Evolutionary conservation across 92 coral and sea anemone genomes (phyloP).

Genomic region (Paramuricea clavata): DNA sequence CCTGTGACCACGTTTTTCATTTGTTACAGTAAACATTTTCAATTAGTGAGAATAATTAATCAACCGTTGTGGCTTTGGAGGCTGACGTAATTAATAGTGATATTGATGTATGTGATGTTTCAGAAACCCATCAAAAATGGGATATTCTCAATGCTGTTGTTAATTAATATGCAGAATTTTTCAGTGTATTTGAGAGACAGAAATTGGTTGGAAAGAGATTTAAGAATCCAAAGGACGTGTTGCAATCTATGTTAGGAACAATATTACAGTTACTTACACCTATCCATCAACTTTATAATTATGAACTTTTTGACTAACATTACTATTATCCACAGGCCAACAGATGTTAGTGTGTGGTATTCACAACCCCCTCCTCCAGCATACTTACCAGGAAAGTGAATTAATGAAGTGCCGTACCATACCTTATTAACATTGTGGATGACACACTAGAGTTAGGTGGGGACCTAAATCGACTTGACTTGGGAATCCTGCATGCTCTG

Average conservation of each 20-base stretch:
- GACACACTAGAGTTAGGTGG: conserved; percentile 64
- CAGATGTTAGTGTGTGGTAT: conserved; percentile 60
- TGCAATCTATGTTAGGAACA: not conserved
- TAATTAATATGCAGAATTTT: conserved; percentile 2
- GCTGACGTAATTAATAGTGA: not conserved
- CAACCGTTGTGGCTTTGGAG: not conserved
- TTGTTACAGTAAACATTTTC: no score
- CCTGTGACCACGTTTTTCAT: no score
- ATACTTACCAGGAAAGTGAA: conserved; percentile 51
- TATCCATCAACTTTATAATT: conserved; percentile 26
- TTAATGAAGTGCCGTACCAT: conserved; percentile 52
- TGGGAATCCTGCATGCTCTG: conserved; percentile 35
- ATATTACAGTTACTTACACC: not conserved
- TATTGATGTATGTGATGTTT: not conserved
- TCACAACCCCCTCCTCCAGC: conserved; percentile 70
- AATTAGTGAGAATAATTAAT: no score
- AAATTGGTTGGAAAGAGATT: conserved; percentile 1
- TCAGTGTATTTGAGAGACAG: not conserved
- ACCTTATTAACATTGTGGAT: conserved; percentile 60
- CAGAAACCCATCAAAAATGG: conserved; percentile 2
- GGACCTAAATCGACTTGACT: conserved; percentile 60
- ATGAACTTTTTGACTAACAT: conserved; percentile 35
- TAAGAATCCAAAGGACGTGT: conserved; percentile 7
- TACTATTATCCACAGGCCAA: conserved; percentile 62
- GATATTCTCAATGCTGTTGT: conserved; percentile 10